Conservation (phyloP, 2,113 vertebrate species). For the Motacilla alba region DNA sequence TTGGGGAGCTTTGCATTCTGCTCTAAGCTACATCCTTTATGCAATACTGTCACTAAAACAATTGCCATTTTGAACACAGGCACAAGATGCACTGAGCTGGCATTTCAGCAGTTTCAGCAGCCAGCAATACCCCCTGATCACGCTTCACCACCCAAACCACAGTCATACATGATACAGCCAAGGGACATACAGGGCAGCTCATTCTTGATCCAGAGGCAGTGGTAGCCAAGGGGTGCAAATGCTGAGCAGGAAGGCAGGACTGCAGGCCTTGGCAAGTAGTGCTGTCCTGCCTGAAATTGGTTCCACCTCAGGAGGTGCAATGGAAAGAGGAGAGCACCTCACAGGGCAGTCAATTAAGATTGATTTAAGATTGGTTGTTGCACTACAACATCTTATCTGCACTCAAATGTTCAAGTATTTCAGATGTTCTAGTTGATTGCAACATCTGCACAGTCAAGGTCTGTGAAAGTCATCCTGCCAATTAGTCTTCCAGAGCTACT, state of each 20-base stretch:
- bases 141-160: background rate
- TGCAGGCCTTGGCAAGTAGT: background rate
- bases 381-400: background rate
- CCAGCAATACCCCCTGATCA: background rate
- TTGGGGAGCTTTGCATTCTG: background rate
- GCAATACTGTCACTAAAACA: background rate
- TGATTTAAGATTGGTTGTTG: background rate
- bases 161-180: background rate
- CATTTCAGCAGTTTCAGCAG: background rate
- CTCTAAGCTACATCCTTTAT: background rate
- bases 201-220: background rate
- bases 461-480: background rate
- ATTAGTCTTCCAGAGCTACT: background rate
- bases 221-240: rapidly evolving
- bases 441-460: background rate
- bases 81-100: background rate
- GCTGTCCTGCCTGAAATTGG: background rate
- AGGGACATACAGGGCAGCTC: background rate
- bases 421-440: background rate
- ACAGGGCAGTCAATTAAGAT: background rate
- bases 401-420: background rate
- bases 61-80: background rate
- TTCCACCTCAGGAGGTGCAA: background rate
- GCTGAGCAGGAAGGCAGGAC: background rate
- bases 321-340: background rate